These are phyloP conservation scores for Ibidorhyncha struthersii DNA, from an alignment of 2,113 vertebrate species.

Conservation along the genomic window DNA sequence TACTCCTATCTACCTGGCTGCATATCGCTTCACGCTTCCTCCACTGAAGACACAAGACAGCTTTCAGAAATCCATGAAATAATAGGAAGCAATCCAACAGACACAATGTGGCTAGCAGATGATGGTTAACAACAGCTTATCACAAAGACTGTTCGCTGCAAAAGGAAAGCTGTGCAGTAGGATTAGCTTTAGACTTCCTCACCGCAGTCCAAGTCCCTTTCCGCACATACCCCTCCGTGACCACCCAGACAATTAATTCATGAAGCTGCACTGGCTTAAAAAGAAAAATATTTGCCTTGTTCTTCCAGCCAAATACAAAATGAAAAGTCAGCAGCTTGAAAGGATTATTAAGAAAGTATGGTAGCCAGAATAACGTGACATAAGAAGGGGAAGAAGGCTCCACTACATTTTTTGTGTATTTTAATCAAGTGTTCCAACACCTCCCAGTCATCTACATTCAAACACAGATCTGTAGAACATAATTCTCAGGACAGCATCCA, in stretches of 20 bases:
- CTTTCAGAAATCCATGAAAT: neutral
- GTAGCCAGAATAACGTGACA: neutral
- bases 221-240: neutral
- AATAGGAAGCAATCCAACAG: neutral
- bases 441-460: rapidly evolving
- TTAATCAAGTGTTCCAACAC: neutral
- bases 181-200: neutral
- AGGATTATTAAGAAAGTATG: neutral
- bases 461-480: neutral
- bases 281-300: neutral
- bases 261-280: neutral
- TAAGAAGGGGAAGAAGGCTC: neutral
- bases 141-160: neutral
- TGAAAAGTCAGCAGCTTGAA: constrained; percentile 42
- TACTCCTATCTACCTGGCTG: neutral
- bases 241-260: neutral
- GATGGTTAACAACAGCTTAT: neutral
- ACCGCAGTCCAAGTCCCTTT: neutral
- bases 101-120: neutral
- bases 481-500: neutral
- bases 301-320: constrained; percentile 30
- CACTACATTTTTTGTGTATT: neutral
- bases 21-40: neutral
- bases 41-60: neutral
- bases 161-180: neutral